Evolutionary conservation across 2,888 invertebrate genomes (phyloP), one percentile per base, ranked within the genome.

Genomic region (Abscondita cerata): DNA sequence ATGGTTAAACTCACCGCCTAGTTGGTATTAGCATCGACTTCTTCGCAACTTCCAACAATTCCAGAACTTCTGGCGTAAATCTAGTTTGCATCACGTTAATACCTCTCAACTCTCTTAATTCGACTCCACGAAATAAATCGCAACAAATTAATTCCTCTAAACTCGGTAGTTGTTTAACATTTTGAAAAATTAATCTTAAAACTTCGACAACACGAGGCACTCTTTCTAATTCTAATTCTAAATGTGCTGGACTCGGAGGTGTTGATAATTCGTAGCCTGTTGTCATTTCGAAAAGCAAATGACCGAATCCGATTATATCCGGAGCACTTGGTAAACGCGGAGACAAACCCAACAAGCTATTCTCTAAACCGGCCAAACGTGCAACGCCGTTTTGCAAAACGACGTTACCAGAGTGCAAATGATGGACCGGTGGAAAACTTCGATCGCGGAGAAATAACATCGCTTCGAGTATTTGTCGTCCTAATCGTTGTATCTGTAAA

Each of bases 321-420:
- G 89, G 84, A 8, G 83, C 82, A 13, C 81, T 81, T 9, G 83
- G 75, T 77, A 82, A 47, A 19, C 83, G 81, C 1, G 92, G 89
- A 13, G 85, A 81, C 50, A 91, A 87, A 1, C 94, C 93, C 44
- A 95, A 83, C 54, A 96, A 82, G 0, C 91, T 89, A 80, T 95
- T 96, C 81, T 96, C 96, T 66, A 95, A 82, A 0, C 93, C 95
- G 41, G 94, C 90, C 73, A 96, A 84, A 76, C 95, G 87, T 50
- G 96, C 96, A 0, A 94, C 93, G 15, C 95, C 95, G 78, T 96
- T 95, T 75, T 96, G 95, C 40, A 96, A 86, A 68, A 96, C 91
- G 19, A 96, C 89, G 81, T 96, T 96, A 36, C 95, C 95, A 53
- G 92, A 89, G 80, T 96, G 95, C 68, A 96, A 82, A 80, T 96